phyloP scores from a whole-genome alignment of 2,113 vertebrate genomes.

The Zosterops japonicus region DNA sequence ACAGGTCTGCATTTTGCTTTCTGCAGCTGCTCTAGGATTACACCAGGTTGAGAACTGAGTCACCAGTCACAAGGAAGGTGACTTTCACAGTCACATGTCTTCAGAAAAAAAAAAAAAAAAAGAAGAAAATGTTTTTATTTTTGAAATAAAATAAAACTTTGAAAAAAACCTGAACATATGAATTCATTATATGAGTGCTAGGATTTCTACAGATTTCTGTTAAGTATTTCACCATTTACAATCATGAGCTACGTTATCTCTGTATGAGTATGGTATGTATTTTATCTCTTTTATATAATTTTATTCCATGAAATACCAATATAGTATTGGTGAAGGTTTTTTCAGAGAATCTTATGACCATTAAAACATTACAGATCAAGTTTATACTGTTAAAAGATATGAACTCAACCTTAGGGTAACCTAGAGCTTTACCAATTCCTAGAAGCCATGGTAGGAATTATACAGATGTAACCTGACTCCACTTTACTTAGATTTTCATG shows the following conservation, averaged over 20 bases:
- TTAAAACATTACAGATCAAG: background rate
- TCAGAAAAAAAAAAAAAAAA: background rate
- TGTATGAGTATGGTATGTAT: background rate
- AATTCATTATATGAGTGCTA: background rate
- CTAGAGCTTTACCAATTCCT: conserved; percentile 10
- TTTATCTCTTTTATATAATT: background rate
- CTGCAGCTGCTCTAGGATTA: background rate
- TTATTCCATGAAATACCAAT: background rate
- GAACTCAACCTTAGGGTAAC: conserved; percentile 25
- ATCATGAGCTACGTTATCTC: background rate
- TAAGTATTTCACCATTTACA: background rate
- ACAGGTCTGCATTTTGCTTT: background rate
- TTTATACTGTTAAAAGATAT: background rate
- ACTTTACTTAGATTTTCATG: conserved; percentile 44
- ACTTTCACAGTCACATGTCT: background rate
- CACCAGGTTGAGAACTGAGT: background rate
- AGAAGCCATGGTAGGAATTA: conserved; percentile 38
- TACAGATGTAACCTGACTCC: conserved; percentile 4
- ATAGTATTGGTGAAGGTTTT: background rate
- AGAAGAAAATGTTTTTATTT: background rate
- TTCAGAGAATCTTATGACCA: background rate
- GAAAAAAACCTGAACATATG: fast-evolving
- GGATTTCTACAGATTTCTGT: background rate
- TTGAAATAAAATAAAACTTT: background rate
- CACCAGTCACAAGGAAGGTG: background rate